Conservation (phyloP, 2,113 vertebrate genomes). For the Clarias macrocephalus region DNA sequence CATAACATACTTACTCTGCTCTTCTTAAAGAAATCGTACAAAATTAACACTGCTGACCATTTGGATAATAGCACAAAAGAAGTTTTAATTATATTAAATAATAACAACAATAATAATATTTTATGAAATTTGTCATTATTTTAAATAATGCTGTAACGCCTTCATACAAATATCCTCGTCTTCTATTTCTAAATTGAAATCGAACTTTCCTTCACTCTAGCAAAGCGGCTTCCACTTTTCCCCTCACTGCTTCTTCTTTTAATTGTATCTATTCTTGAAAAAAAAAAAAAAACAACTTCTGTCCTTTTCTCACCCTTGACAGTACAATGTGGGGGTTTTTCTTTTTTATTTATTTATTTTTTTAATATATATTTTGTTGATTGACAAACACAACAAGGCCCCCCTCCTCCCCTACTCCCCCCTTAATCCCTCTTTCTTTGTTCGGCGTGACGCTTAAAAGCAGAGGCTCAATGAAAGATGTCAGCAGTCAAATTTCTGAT, state of each 20-base stretch:
- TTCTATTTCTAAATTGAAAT: not conserved
- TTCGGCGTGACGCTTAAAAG: conserved; percentile 77
- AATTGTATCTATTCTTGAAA: conserved; percentile 63
- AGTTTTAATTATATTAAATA: not conserved
- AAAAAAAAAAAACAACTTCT: conserved; percentile 53
- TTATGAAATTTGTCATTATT: not conserved
- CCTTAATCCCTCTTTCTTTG: conserved; percentile 73
- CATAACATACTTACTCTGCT: not conserved
- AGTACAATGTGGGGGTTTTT: conserved; percentile 69
- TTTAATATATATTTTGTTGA: conserved; percentile 65
- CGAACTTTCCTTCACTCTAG: conserved; percentile 48
- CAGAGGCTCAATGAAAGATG: conserved; percentile 65
- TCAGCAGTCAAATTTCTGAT: conserved; percentile 81
- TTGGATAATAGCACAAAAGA: not conserved
- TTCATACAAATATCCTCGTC: not conserved
- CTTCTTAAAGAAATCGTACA: not conserved
- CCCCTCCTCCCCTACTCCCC: conserved; percentile 58
- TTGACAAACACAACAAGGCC: conserved; percentile 78
- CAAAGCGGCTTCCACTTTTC: conserved; percentile 75
- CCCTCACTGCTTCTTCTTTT: conserved; percentile 52
- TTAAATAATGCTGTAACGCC: not conserved
- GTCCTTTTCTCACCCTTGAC: conserved; percentile 63
- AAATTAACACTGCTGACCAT: not conserved
- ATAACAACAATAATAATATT: not conserved
- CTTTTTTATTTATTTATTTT: conserved; percentile 50